Conservation (phyloP, 1,140 invertebrate genomes). For the Elysia chlorotica region DNA sequence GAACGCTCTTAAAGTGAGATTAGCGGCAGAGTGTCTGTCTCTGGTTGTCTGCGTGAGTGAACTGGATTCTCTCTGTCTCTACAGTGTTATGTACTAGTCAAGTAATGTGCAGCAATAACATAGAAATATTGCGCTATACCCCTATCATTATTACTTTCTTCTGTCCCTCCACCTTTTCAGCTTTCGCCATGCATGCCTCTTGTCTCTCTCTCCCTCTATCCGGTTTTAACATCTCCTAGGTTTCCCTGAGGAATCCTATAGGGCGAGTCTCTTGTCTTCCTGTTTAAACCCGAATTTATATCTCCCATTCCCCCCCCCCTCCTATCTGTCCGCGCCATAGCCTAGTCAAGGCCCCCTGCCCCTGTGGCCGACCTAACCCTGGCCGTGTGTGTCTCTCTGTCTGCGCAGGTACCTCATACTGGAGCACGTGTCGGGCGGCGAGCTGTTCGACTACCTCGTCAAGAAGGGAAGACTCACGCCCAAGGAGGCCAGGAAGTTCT, state of each 20-base stretch:
- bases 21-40: too few relatives aligned
- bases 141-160: not conserved
- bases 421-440: slow-evolving; percentile 98
- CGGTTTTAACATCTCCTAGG: not conserved
- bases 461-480: slow-evolving; percentile 98
- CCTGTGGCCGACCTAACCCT: not conserved
- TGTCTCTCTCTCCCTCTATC: not conserved
- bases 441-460: slow-evolving; percentile 98
- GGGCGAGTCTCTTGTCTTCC: too few relatives aligned
- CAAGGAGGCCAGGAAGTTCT: slow-evolving; percentile 97
- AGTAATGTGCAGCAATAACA: not conserved
- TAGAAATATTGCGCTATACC: not conserved
- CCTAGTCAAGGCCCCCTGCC: not conserved
- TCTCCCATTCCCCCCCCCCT: not conserved
- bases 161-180: not conserved
- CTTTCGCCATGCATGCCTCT: not conserved
- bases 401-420: slow-evolving; percentile 91
- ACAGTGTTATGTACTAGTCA: not conserved
- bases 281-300: too few relatives aligned
- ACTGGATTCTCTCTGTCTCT: too few relatives aligned
- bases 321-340: not conserved
- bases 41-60: too few relatives aligned
- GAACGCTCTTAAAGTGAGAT: too few relatives aligned
- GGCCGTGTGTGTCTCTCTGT: not conserved
- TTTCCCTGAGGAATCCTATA: too few relatives aligned